A percentile compares a stretch with the other conserved stretches of the same genome.
phyloP scores from a whole-genome alignment of 2,113 vertebrate genomes.

The Cacatua alba region DNA sequence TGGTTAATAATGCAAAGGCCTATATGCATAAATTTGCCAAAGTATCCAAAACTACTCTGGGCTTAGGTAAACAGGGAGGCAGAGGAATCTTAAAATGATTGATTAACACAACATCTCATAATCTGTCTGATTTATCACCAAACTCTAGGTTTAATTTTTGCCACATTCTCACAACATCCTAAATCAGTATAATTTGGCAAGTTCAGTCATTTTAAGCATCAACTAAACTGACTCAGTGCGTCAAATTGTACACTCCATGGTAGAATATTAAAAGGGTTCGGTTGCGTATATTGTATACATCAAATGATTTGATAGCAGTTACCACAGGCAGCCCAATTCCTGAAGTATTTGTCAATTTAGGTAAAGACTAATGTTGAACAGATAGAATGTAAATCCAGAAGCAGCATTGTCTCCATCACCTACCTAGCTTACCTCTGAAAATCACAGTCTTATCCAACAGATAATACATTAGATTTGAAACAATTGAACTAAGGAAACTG shows the following conservation, averaged over 20 bases:
- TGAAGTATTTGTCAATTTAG: not conserved
- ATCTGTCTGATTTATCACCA: not conserved
- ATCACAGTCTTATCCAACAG: not conserved
- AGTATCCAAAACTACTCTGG: not conserved
- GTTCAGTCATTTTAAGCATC: not conserved
- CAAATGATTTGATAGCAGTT: not conserved
- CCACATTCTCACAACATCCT: not conserved
- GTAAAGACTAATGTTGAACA: not conserved
- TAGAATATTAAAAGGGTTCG: not conserved
- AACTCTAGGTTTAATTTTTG: not conserved
- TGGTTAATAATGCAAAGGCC: not conserved
- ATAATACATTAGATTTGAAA: not conserved
- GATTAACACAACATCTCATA: not conserved
- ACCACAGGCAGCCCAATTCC: not conserved
- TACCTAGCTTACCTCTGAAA: not conserved
- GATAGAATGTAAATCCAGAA: not conserved
- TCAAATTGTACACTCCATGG: not conserved
- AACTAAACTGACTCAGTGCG: not conserved
- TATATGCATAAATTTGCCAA: not conserved
- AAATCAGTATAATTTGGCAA: not conserved
- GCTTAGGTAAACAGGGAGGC: not conserved
- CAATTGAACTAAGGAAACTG: not conserved
- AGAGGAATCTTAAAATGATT: not conserved
- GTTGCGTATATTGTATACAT: not conserved
- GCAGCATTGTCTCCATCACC: not conserved